Percentiles rank a stretch among this genome's conserved stretches.
These are phyloP conservation scores for Vanessa cardui DNA, from an alignment of 2,888 invertebrate genomes.

Conservation along the genomic window DNA sequence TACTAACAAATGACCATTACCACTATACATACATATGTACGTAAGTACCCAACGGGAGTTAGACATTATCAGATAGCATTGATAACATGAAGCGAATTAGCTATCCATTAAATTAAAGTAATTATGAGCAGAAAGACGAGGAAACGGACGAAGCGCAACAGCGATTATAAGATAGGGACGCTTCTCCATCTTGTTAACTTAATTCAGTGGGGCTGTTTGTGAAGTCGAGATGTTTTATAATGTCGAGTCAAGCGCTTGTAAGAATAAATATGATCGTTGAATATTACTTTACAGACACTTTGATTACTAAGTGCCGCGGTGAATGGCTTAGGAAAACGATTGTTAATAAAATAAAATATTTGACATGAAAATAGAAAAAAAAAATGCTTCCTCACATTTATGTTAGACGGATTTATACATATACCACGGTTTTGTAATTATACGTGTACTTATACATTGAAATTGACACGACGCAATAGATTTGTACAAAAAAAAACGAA, in stretches of 20 bases:
- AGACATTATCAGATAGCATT: conserved; percentile 11
- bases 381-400: too few relatives aligned
- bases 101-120: conserved; percentile 62
- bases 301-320: background rate
- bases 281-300: conserved; percentile 2
- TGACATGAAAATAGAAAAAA: too few relatives aligned
- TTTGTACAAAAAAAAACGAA: too few relatives aligned
- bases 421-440: background rate
- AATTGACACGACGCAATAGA: too few relatives aligned
- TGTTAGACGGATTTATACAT: too few relatives aligned
- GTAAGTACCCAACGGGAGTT: background rate
- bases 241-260: conserved; percentile 11
- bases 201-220: conserved; percentile 35
- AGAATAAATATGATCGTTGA: conserved; percentile 6
- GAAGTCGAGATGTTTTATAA: conserved; percentile 22
- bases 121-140: conserved; percentile 48
- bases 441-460: background rate
- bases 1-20: conserved; percentile 42
- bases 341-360: background rate
- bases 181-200: conserved; percentile 45
- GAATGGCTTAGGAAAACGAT: background rate
- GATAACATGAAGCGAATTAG: conserved; percentile 46
- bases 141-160: conserved; percentile 41
- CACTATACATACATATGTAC: background rate
- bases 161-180: conserved; percentile 47